Conservation (phyloP, 2,888 invertebrate species). For the Tiliacea aurago region DNA sequence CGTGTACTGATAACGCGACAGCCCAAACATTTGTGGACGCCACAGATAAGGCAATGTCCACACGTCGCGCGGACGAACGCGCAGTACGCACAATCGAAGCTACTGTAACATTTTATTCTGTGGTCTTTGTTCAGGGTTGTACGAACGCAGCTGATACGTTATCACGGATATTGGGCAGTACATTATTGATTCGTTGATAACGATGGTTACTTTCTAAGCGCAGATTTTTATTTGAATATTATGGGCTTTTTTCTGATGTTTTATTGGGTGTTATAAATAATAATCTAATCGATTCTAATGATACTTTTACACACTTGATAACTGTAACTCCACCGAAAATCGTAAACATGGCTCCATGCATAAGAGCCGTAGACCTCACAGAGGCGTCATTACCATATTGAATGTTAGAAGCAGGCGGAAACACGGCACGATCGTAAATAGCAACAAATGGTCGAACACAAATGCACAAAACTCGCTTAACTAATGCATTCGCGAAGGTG, state of each 20-base stretch:
- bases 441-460: conserved; percentile 77
- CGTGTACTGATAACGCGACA: conserved; percentile 71
- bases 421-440: conserved; percentile 73
- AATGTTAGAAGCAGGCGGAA: conserved; percentile 71
- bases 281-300: conserved; percentile 46
- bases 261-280: conserved; percentile 55
- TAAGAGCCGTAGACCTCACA: conserved; percentile 60
- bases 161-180: conserved; percentile 81
- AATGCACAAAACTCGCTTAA: conserved; percentile 80
- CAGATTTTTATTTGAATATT: conserved; percentile 81
- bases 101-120: conserved; percentile 75
- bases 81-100: conserved; percentile 65
- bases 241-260: conserved; percentile 55
- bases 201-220: conserved; percentile 77
- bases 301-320: conserved; percentile 17
- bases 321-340: conserved; percentile 20
- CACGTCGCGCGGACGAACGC: conserved; percentile 40
- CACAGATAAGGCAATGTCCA: conserved; percentile 72
- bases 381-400: conserved; percentile 65
- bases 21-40: conserved; percentile 71
- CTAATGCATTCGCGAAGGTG: conserved; percentile 83
- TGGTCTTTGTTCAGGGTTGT: conserved; percentile 77
- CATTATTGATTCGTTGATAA: conserved; percentile 88
- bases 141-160: conserved; percentile 76
- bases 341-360: conserved; percentile 23